Percentiles rank a stretch among this genome's conserved stretches.
These are phyloP conservation scores for Chondrilla cf. caribensis DNA, from an alignment of 37 sponge, comb jelly and placozoan genomes.

Conservation along the genomic window DNA sequence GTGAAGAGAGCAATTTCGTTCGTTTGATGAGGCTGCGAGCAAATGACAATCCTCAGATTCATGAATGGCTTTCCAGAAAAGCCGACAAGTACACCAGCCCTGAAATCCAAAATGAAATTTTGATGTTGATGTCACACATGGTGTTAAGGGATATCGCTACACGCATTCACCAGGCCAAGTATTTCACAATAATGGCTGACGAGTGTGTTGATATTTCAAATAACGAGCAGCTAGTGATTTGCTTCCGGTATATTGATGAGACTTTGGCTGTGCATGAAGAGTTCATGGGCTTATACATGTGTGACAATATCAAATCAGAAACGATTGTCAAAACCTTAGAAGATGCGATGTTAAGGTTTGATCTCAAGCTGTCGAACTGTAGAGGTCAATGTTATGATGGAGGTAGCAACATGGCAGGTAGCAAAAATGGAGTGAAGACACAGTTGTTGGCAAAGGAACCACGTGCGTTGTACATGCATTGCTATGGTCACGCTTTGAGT, in stretches of 20 bases:
- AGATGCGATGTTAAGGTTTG: conserved; percentile 29
- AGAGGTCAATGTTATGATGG: conserved; percentile 36
- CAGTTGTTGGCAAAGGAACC: conserved; percentile 30
- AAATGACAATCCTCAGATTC: conserved; percentile 10
- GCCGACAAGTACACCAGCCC: conserved; percentile 49
- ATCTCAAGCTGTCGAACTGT: conserved; percentile 23
- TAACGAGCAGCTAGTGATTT: conserved; percentile 38
- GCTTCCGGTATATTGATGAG: conserved; percentile 36
- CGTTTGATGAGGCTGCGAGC: neutral
- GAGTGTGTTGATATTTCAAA: conserved; percentile 42
- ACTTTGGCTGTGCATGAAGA: conserved; percentile 39
- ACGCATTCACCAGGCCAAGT: conserved; percentile 8
- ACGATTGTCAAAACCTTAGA: conserved; percentile 27
- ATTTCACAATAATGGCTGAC: conserved; percentile 40
- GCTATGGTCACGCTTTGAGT: conserved; percentile 30
- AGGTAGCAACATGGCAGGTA: conserved; percentile 39
- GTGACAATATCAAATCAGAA: conserved; percentile 19
- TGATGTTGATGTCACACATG: conserved; percentile 32
- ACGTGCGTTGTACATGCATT: conserved; percentile 23
- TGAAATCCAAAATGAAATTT: conserved; percentile 39
- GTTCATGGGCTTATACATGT: conserved; percentile 27
- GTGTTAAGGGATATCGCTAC: conserved; percentile 25
- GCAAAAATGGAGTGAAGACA: conserved; percentile 17
- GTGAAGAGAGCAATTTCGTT: conserved; percentile 29
- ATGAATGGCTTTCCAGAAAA: conserved; percentile 23